A percentile compares a stretch with the other conserved stretches of the same genome.
phyloP scores from a whole-genome alignment of 2,113 vertebrate genomes.

The Myrmecobius fasciatus region DNA sequence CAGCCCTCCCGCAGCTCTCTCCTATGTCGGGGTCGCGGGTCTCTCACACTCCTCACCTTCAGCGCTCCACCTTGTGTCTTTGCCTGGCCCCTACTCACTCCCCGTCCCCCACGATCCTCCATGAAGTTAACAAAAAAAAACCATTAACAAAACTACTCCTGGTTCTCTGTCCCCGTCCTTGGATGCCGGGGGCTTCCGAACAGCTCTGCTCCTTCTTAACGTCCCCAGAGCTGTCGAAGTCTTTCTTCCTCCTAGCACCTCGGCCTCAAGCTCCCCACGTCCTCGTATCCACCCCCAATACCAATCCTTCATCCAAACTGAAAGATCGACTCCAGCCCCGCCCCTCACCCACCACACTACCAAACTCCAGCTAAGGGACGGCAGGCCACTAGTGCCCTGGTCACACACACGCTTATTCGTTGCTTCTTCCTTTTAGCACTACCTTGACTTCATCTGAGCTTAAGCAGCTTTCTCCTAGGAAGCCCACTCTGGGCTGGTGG shows the following conservation, averaged over 20 bases:
- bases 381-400: too few relatives aligned
- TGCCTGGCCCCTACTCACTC: too few relatives aligned
- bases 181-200: not conserved
- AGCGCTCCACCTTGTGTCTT: not conserved
- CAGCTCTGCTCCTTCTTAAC: not conserved
- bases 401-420: too few relatives aligned
- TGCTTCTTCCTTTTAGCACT: too few relatives aligned
- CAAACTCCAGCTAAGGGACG: not conserved
- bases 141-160: too few relatives aligned
- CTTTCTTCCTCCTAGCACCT: not conserved
- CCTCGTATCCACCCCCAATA: not conserved
- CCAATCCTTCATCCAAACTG: too few relatives aligned
- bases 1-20: not conserved
- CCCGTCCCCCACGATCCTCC: not conserved
- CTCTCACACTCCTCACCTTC: not conserved
- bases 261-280: not conserved
- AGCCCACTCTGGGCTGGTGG: too few relatives aligned
- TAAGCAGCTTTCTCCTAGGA: too few relatives aligned
- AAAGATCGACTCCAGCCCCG: not conserved
- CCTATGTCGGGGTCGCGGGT: too few relatives aligned
- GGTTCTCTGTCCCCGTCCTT: not conserved
- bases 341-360: too few relatives aligned
- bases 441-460: too few relatives aligned
- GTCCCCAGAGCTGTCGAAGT: not conserved
- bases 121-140: too few relatives aligned